Conservation (phyloP, 1,140 invertebrate genomes). For the Solenopsis invicta region DNA sequence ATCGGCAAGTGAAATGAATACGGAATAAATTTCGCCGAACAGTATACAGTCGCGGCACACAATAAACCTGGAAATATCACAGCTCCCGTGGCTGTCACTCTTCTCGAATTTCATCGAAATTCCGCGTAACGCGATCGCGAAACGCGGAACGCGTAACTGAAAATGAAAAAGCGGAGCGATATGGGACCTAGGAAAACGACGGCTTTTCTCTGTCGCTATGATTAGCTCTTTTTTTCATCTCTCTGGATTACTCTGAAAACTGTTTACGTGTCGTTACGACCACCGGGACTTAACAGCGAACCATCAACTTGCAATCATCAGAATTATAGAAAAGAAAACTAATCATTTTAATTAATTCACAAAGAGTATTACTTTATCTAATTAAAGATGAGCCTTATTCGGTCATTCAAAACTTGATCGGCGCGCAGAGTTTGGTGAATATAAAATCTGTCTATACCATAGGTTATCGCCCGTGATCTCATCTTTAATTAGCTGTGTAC, state of each 20-base stretch:
- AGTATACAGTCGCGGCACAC: not conserved
- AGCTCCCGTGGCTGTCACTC: not conserved
- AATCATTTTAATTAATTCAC: slow-evolving; percentile 11
- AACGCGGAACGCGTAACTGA: not conserved
- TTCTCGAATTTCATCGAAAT: slow-evolving; percentile 29
- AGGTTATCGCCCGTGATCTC: no score
- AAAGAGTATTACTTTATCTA: not conserved
- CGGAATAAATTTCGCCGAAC: not conserved
- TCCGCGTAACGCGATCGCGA: not conserved
- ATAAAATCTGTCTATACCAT: no score
- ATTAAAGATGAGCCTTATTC: no score
- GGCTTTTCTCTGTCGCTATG: not conserved
- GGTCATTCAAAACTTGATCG: no score
- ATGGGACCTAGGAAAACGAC: not conserved
- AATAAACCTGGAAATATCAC: not conserved
- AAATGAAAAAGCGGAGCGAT: slow-evolving; percentile 19
- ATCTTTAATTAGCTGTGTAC: no score
- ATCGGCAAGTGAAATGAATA: slow-evolving; percentile 2
- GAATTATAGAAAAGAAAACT: not conserved
- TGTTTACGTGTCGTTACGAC: not conserved
- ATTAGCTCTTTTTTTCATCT: slow-evolving; percentile 24
- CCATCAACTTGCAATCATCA: not conserved
- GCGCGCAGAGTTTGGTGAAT: no score
- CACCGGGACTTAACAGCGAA: not conserved
- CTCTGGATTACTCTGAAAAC: not conserved